These are phyloP conservation scores for Crenuchus spilurus DNA, from an alignment of 2,797 vertebrate genomes.

Conservation along the genomic window DNA sequence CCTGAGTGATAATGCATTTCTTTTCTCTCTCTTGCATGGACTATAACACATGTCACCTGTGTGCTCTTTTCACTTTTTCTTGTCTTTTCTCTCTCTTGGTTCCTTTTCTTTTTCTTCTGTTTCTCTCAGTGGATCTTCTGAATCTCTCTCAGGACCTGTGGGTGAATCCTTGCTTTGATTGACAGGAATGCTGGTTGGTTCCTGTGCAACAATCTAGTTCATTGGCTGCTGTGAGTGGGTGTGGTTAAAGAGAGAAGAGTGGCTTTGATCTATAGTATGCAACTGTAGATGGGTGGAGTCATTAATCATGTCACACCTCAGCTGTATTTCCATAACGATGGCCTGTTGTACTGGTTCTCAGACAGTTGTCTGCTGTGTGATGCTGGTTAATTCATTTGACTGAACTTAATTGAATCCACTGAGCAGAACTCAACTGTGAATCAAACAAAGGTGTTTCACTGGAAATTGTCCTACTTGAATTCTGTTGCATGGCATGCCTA, in stretches of 20 bases:
- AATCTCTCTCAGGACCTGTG: slow-evolving; percentile 81
- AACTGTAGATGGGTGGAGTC: slow-evolving; percentile 80
- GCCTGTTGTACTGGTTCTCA: slow-evolving; percentile 79
- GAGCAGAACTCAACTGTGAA: slow-evolving; percentile 14
- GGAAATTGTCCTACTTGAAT: slow-evolving; percentile 28
- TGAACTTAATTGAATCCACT: slow-evolving; percentile 2
- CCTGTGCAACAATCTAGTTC: slow-evolving; percentile 83
- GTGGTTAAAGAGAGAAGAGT: slow-evolving; percentile 79
- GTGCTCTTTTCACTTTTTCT: slow-evolving; percentile 5
- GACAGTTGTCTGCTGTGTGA: not conserved
- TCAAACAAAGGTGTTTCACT: not conserved
- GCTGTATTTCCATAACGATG: slow-evolving; percentile 80
- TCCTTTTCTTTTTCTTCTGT: too few species aligned
- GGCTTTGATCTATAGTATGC: slow-evolving; percentile 79
- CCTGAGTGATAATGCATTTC: not conserved
- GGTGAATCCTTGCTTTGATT: slow-evolving; percentile 99
- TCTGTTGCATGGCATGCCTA: slow-evolving; percentile 45
- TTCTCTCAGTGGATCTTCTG: slow-evolving; percentile 71
- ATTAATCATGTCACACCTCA: slow-evolving; percentile 74
- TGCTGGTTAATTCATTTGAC: too few species aligned
- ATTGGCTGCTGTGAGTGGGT: slow-evolving; percentile 84
- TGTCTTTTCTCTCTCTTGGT: not conserved
- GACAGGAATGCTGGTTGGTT: slow-evolving; percentile 83
- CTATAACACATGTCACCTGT: not conserved
- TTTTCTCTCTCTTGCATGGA: not conserved